These are phyloP conservation scores for Leucophenga maculata DNA, from an alignment of 2,888 invertebrate genomes.

Conservation along the genomic window DNA sequence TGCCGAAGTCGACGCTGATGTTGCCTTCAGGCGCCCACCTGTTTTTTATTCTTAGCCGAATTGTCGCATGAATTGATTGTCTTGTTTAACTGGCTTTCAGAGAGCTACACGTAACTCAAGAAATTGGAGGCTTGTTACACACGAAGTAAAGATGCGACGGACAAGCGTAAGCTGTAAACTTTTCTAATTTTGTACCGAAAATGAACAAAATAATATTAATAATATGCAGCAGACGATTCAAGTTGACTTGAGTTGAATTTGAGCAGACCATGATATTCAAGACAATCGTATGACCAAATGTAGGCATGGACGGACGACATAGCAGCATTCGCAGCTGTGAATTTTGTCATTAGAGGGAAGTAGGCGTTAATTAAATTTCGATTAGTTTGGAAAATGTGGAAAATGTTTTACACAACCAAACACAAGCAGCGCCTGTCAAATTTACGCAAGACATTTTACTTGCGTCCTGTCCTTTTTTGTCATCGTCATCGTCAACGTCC, in stretches of 20 bases:
- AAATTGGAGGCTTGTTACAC: no score
- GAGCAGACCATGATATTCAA: not conserved
- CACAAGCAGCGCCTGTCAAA: not conserved
- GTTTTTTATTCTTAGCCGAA: not conserved
- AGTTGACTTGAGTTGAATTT: no score
- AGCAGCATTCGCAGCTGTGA: not conserved
- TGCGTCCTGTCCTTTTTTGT: not conserved
- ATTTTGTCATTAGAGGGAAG: conserved; percentile 15
- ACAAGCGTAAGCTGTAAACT: not conserved
- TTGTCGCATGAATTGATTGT: conserved; percentile 6
- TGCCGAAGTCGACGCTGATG: not conserved
- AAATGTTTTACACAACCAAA: not conserved
- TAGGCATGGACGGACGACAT: not conserved
- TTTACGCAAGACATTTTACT: conserved; percentile 4
- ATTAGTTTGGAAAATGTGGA: conserved; percentile 13
- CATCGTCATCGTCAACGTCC: not conserved
- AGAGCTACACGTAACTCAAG: no score
- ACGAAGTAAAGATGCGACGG: no score
- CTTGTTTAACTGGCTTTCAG: conserved; percentile 9
- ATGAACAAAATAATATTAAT: not conserved
- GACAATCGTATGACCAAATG: not conserved
- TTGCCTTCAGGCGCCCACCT: not conserved
- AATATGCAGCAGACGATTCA: not conserved
- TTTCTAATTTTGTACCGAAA: conserved; percentile 9
- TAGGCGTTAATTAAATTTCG: conserved; percentile 23